Percentiles rank a stretch among this genome's conserved stretches.
Conservation (phyloP, 1,140 invertebrate genomes). For the Phenacoccus solenopsis region DNA sequence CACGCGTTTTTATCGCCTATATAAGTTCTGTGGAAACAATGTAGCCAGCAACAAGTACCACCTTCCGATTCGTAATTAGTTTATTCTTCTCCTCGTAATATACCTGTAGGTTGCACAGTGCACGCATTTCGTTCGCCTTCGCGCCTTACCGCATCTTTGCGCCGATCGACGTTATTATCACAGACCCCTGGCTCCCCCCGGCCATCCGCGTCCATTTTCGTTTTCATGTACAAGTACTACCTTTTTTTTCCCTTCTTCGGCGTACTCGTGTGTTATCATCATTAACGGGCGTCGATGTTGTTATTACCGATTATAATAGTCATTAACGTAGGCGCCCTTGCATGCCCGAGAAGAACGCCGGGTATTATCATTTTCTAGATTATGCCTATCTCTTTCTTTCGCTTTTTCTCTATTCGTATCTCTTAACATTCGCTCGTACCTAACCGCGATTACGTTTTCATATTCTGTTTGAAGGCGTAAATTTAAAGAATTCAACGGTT, state of each 20-base stretch:
- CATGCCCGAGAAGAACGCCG: constrained; percentile 13
- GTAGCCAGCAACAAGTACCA: not conserved
- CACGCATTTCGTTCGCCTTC: not conserved
- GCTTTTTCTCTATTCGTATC: too few species aligned
- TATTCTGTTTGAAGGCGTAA: too few species aligned
- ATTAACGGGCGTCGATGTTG: constrained; percentile 10
- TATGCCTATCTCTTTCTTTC: too few species aligned
- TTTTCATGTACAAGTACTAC: too few species aligned
- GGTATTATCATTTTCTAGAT: too few species aligned
- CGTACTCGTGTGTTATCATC: not conserved
- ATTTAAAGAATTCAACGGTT: too few species aligned
- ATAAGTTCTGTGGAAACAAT: not conserved
- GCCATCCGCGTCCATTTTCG: too few species aligned
- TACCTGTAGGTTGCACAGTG: too few species aligned
- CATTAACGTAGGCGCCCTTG: constrained; percentile 15
- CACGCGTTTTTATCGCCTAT: not conserved
- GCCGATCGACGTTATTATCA: not conserved
- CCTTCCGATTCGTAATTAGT: not conserved
- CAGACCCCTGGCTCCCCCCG: too few species aligned
- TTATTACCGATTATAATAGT: constrained; percentile 16
- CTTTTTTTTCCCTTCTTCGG: not conserved
- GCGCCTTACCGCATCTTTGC: not conserved
- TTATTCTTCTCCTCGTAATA: not conserved
- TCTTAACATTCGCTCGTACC: too few species aligned
- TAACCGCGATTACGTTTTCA: too few species aligned